Evolutionary conservation across 2,113 vertebrate species (phyloP), one percentile per base, ranked within the genome.

Genomic region (Cepphus grylle): DNA sequence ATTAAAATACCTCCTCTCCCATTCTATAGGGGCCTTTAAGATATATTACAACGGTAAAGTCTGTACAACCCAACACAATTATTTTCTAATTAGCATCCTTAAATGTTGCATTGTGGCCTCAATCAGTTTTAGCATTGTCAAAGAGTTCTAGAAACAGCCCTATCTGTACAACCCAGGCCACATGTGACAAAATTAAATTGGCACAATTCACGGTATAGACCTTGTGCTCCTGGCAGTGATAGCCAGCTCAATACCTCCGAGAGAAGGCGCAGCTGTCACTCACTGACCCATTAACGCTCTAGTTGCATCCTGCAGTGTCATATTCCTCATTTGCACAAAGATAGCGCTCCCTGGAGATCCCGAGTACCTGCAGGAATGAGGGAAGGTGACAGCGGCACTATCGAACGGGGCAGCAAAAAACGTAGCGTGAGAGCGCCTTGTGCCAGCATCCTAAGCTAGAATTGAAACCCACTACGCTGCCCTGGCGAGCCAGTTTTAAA

Each of bases 231-330:
- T 98, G 97, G 97, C 97, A 97, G 95, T 23, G 43, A 93, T 88
- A 93, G 90, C 86, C 91, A 78, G 81, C 84, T 88, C 65, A 94
- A 92, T 97, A 94, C 98, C 97, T 94, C 96, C 19, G 98, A 98
- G 98, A 97, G 96, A 96, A 97, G 97, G 87, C 98, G 98, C 98
- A 98, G 98, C 98, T 98, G 98, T 97, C 98, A 98, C 89, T 98
- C 98, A 97, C 97, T 98, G 98, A 98, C 98, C 98, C 96, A 97
- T 98, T 98, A 98, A 97, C 3, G 6, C 95, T 94, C 95, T 94
- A 21, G 69, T 82, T 98, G 97, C 93, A 90, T 96, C 96, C 95
- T 93, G 93, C 94, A 94, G 96, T 96, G 98, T 98, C 97, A 95
- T 59, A 97, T 97, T 95, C 81, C 96, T 98, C 97, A 94, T 94